A percentile compares a stretch with the other conserved stretches of the same genome.
These are phyloP conservation scores for Hyla sarda DNA, from an alignment of 2,113 vertebrate species.

Conservation along the genomic window DNA sequence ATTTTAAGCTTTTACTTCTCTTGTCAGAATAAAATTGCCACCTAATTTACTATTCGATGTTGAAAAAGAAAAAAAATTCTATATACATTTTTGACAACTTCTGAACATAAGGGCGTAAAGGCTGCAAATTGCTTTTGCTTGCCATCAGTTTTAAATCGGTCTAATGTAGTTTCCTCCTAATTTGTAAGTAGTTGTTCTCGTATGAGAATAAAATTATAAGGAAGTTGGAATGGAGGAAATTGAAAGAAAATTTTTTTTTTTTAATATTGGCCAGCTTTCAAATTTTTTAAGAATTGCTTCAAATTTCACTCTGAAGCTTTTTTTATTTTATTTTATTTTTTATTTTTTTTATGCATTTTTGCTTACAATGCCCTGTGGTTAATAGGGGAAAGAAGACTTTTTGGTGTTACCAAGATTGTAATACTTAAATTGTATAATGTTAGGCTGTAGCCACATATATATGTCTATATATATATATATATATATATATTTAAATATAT, in stretches of 20 bases:
- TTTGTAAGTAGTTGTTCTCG: constrained; percentile 14
- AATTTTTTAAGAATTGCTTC: neutral
- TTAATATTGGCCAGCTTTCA: constrained; percentile 17
- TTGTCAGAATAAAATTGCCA: neutral
- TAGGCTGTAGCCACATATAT: constrained; percentile 58
- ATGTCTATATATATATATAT: constrained; percentile 57
- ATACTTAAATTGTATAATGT: constrained; percentile 59
- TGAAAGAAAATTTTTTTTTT: too few relatives aligned
- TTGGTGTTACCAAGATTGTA: constrained; percentile 58
- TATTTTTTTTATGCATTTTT: too few relatives aligned
- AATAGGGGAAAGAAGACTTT: constrained; percentile 47
- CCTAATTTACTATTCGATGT: neutral
- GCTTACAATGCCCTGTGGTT: constrained; percentile 32
- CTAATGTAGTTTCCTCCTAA: constrained; percentile 8
- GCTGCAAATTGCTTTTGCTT: neutral
- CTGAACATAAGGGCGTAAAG: neutral
- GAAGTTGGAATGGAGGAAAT: neutral
- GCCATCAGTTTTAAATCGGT: neutral
- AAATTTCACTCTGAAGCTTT: constrained; percentile 7
- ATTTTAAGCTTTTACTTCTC: neutral
- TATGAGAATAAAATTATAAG: neutral
- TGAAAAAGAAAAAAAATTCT: neutral
- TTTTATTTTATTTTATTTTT: neutral
- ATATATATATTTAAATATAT: constrained; percentile 53
- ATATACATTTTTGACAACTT: neutral